A percentile compares a stretch with the other conserved stretches of the same genome.
phyloP scores from a whole-genome alignment of 2,797 vertebrate genomes.

The Nothura maculosa region DNA sequence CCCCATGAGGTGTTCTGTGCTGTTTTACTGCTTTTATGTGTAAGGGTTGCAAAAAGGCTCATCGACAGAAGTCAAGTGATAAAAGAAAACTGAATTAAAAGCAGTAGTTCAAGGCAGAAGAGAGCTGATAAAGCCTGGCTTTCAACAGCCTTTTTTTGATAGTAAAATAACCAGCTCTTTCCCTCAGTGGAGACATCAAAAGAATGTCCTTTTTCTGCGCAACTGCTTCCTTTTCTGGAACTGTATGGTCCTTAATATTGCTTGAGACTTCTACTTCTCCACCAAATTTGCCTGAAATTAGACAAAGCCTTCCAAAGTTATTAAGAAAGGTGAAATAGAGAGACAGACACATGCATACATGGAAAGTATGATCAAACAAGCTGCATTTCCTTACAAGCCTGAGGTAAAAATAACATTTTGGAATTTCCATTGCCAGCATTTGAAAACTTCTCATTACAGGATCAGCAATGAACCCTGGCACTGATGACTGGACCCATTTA shows the following conservation, averaged over 20 bases:
- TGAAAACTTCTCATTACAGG: slow-evolving; percentile 23
- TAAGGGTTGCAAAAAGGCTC: neutral
- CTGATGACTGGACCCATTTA: slow-evolving; percentile 32
- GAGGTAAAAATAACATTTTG: slow-evolving; percentile 69
- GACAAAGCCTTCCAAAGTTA: slow-evolving; percentile 19
- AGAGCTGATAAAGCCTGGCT: neutral
- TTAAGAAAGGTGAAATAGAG: slow-evolving; percentile 15
- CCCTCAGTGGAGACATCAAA: neutral
- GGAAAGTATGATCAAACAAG: slow-evolving; percentile 47
- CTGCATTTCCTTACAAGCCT: slow-evolving; percentile 63
- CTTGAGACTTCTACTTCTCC: neutral
- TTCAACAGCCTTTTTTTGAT: neutral
- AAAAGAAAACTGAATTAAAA: slow-evolving; percentile 34
- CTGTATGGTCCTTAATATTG: neutral
- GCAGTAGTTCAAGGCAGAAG: neutral
- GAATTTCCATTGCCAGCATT: slow-evolving; percentile 44
- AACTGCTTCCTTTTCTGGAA: neutral
- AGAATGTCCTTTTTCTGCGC: neutral
- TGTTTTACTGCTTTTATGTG: neutral
- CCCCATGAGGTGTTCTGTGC: neutral
- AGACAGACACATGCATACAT: neutral
- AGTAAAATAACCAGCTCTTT: neutral
- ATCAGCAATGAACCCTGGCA: slow-evolving; percentile 49
- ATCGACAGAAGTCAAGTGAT: neutral
- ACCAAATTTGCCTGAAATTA: slow-evolving; percentile 21